phyloP scores from a whole-genome alignment of 2,113 vertebrate species.

The Pterophyllum scalare region DNA sequence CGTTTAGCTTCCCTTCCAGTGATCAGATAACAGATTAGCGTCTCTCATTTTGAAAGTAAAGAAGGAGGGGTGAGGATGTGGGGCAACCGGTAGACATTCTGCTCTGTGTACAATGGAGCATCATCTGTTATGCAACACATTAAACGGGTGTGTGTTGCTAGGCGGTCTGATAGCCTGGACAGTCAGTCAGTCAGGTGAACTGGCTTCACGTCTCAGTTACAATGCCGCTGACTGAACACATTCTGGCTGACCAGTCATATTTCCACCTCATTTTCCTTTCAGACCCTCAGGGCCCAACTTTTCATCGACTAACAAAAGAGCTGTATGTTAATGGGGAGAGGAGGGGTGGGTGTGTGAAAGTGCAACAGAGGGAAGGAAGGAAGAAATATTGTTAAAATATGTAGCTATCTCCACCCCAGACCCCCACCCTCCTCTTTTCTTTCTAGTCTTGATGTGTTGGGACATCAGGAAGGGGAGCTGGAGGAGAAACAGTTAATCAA shows the following conservation, averaged over 20 bases:
- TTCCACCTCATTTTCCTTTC: slow-evolving; percentile 58
- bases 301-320: slow-evolving; percentile 59
- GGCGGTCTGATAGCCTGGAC: slow-evolving; percentile 26
- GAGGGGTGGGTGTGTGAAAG: slow-evolving; percentile 3
- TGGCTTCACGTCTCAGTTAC: slow-evolving; percentile 48
- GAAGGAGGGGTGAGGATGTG: slow-evolving; percentile 35
- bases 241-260: background rate
- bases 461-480: slow-evolving; percentile 61
- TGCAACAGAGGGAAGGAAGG: slow-evolving; percentile 14
- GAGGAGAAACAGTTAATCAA: slow-evolving; percentile 83
- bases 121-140: slow-evolving; percentile 70
- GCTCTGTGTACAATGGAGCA: slow-evolving; percentile 62
- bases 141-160: slow-evolving; percentile 19
- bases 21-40: slow-evolving; percentile 50
- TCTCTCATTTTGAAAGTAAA: slow-evolving; percentile 60
- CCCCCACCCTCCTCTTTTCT: slow-evolving; percentile 10
- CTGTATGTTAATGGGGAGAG: slow-evolving; percentile 8
- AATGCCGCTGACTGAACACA: background rate
- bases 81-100: slow-evolving; percentile 11
- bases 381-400: slow-evolving; percentile 24
- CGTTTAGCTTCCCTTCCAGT: slow-evolving; percentile 14
- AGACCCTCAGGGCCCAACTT: slow-evolving; percentile 48
- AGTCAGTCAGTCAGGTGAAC: slow-evolving; percentile 44
- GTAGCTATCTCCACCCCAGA: slow-evolving; percentile 25
- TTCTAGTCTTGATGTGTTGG: slow-evolving; percentile 60